Evolutionary conservation across 2,113 vertebrate species (phyloP).

Genomic region (Leucopternis melanops): DNA sequence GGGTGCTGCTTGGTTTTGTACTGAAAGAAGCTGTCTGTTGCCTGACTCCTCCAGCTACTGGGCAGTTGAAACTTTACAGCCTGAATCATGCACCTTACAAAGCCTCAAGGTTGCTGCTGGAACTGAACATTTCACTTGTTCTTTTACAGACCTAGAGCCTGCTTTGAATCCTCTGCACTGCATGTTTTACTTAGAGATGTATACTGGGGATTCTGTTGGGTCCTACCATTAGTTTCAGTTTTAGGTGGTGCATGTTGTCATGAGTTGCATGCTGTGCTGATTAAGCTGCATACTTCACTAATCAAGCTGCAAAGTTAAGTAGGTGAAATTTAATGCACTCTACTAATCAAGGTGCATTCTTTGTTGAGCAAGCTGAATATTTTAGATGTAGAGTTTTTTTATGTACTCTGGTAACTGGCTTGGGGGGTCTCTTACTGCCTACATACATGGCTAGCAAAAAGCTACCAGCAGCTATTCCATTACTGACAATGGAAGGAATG

Average conservation of each 20-base stretch:
- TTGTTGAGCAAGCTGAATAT: conserved; percentile 63
- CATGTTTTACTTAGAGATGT: not conserved
- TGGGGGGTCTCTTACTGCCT: not conserved
- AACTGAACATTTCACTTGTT: not conserved
- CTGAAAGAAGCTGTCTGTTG: not conserved
- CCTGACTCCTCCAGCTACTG: not conserved
- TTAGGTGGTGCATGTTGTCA: conserved; percentile 41
- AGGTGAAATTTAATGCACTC: conserved; percentile 64
- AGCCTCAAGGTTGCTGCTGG: not conserved
- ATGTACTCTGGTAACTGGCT: conserved; percentile 15
- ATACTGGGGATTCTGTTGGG: not conserved
- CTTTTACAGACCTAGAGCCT: not conserved
- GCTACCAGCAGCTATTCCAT: not conserved
- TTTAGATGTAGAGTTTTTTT: conserved; percentile 55
- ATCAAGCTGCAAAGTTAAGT: conserved; percentile 70
- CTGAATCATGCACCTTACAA: not conserved
- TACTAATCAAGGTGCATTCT: conserved; percentile 71
- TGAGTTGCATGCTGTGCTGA: conserved; percentile 64
- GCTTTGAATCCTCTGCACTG: not conserved
- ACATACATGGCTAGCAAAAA: not conserved
- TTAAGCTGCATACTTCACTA: conserved; percentile 66
- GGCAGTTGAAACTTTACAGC: not conserved
- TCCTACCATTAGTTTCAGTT: conserved; percentile 20
- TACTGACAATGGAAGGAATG: conserved; percentile 15
- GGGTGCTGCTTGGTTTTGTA: not conserved